A percentile compares a stretch with the other conserved stretches of the same genome.
Evolutionary conservation across 1,140 invertebrate genomes (phyloP).

Genomic region (fruit fly (Drosophila melanogaster)): Release_6_plus_ISO1_MT NT_037436.4:8218501-8219000

Average conservation of each 20-base stretch:
- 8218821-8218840: constrained; percentile 77
- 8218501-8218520: constrained; percentile 66
- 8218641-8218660: constrained; percentile 47
- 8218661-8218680: constrained; percentile 44
- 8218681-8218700: constrained; percentile 73
- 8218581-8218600: constrained; percentile 74
- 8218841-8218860: constrained; percentile 33
- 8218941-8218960: constrained; percentile 44
- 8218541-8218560: constrained; percentile 55
- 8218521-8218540: constrained; percentile 84
- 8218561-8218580: constrained; percentile 62
- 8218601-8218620: constrained; percentile 70
- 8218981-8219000: constrained; percentile 33
- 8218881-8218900: background rate
- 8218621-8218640: constrained; percentile 46
- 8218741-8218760: constrained; percentile 72
- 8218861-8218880: background rate
- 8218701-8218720: constrained; percentile 67
- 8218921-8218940: constrained; percentile 44
- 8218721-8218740: constrained; percentile 85
- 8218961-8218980: constrained; percentile 70
- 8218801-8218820: constrained; percentile 66
- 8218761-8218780: constrained; percentile 84
- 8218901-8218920: constrained; percentile 82
- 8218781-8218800: constrained; percentile 40